Evolutionary conservation across 2,797 vertebrate genomes (phyloP), one percentile per base, ranked within the genome.

Genomic region (Gymnodraco acuticeps): DNA sequence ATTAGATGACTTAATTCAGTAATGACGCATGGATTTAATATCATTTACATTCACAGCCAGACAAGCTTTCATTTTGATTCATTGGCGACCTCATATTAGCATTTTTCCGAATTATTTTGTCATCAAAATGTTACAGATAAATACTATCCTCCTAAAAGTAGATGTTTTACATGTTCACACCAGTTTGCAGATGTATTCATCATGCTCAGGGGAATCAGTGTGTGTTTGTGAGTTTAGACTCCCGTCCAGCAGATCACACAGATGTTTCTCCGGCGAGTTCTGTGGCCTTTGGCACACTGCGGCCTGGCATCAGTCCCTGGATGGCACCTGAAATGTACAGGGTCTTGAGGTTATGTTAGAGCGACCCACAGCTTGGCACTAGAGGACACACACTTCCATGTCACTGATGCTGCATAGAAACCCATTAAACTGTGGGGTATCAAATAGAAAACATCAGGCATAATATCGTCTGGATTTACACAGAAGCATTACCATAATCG

Each of bases 341-440:
- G 66, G 73, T 80, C 68, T 55, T 20, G 48, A 75, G 84, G 80
- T 77, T 68, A 70, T n/a, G 50, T 79, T 63, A 31, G 70, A 71
- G 43, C 3, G 27, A 3, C 67, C 19, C 68, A 53, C 42, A 45
- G 72, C 53, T 74, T 72, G 80, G 67, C 81, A 72, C 78, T 54
- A 80, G 73, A 85, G 76, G 78, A 70, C 81, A 61, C 67, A 15
- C 3, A 4, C 71, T 56, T 50, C 66, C 69, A 19, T 78, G 67
- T 66, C 68, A 23, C 75, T 17, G 58, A 71, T n/a, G 64, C 67
- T 31, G 64, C 46, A 38, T 14, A 19, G 27, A 74, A 27, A 60
- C 50, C 31, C 43, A 47, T 64, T 70, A 10, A 59, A 66, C 53
- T 47, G 20, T 19, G 20, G 20, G 33, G 46, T 69, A 16, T 45